Evolutionary conservation across 1,140 invertebrate genomes (phyloP).

Genomic region (Olivierus martensii): DNA sequence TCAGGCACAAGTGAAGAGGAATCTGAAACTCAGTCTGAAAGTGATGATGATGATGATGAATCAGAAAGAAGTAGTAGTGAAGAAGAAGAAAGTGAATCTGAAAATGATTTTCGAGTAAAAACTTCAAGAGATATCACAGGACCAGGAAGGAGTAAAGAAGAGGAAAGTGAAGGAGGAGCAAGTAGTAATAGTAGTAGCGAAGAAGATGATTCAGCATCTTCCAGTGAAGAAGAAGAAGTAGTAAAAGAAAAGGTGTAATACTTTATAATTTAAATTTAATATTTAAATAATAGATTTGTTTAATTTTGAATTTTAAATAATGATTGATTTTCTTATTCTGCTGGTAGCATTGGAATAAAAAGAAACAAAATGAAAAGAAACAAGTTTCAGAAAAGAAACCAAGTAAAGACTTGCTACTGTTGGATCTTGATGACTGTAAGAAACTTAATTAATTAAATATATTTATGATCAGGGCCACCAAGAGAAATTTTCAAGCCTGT

Average conservation of each 20-base stretch:
- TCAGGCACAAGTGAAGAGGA: not conserved
- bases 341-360: not conserved
- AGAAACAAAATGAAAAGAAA: conserved; percentile 29
- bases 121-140: too few species aligned
- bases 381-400: conserved; percentile 7
- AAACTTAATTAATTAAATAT: not conserved
- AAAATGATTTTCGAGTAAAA: conserved; percentile 1
- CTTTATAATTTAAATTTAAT: not conserved
- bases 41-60: conserved; percentile 7
- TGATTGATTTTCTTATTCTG: not conserved
- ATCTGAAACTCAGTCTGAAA: not conserved
- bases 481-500: too few species aligned
- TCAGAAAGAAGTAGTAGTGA: not conserved
- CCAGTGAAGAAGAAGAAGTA: conserved; percentile 20
- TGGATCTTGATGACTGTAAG: conserved; percentile 53
- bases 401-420: conserved; percentile 37
- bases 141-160: conserved; percentile 5
- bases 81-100: conserved; percentile 12
- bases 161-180: conserved; percentile 17
- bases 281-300: too few species aligned
- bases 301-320: too few species aligned
- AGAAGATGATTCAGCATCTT: conserved; percentile 20
- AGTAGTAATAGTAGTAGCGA: conserved; percentile 19
- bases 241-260: not conserved
- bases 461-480: too few species aligned